Percentiles rank a stretch among this genome's conserved stretches.
Conservation (phyloP, 2,888 invertebrate genomes). For the Eupithecia abbreviata region DNA sequence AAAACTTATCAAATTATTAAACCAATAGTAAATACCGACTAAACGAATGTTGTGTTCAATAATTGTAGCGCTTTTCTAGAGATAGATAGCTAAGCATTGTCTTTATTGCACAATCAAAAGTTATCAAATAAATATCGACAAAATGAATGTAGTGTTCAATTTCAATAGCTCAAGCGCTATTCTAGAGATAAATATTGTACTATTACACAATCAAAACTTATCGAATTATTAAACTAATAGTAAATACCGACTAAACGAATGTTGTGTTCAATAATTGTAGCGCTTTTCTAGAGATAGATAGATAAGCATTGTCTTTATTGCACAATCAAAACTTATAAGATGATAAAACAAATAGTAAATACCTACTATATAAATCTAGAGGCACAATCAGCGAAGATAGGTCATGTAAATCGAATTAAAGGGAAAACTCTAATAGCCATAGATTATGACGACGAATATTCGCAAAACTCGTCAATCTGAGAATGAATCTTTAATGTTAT, state of each 20-base stretch:
- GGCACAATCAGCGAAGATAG: neutral
- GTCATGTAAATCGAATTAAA: neutral
- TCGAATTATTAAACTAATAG: too few species aligned
- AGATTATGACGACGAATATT: neutral
- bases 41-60: too few species aligned
- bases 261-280: too few species aligned
- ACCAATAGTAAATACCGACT: neutral
- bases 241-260: neutral
- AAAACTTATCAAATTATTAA: too few species aligned
- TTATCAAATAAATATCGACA: neutral
- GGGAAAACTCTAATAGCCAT: neutral
- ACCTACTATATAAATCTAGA: neutral
- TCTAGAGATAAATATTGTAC: neutral
- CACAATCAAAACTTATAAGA: too few species aligned
- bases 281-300: neutral
- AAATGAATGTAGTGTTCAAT: too few species aligned
- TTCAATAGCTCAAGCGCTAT: neutral
- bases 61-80: too few species aligned
- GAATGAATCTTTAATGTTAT: neutral
- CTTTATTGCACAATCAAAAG: too few species aligned
- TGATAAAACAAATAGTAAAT: neutral
- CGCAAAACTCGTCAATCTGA: neutral
- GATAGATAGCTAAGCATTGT: neutral
- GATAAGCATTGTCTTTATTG: too few species aligned
- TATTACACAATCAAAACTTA: too few species aligned